Evolutionary conservation across 2,888 invertebrate species (phyloP).

Genomic region (Bibio marci): DNA sequence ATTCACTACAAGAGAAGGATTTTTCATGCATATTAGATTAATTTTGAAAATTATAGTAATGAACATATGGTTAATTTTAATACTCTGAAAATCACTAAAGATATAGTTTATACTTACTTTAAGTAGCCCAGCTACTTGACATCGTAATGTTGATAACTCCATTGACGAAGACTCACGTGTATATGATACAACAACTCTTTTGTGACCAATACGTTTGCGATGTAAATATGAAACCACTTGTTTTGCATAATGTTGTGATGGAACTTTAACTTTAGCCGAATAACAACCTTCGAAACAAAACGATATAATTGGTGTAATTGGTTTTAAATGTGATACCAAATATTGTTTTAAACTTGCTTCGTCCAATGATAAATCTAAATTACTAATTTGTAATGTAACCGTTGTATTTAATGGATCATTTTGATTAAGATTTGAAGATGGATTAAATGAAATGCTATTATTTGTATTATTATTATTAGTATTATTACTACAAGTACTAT

Average conservation of each 20-base stretch:
- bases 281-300: conserved; percentile 26
- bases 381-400: conserved; percentile 27
- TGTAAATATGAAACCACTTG: conserved; percentile 64
- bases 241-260: conserved; percentile 31
- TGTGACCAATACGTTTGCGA: conserved; percentile 61
- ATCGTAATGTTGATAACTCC: conserved; percentile 42
- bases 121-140: conserved; percentile 52
- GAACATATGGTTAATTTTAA: too few species aligned
- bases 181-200: conserved; percentile 58
- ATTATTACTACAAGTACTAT: too few species aligned
- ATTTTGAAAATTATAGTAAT: too few species aligned
- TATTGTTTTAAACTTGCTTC: conserved; percentile 24
- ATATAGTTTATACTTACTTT: conserved; percentile 32
- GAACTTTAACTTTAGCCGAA: conserved; percentile 28
- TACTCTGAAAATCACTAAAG: too few species aligned
- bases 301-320: conserved; percentile 27
- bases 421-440: too few species aligned
- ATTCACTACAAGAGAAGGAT: too few species aligned
- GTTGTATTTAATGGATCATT: neutral
- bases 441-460: too few species aligned
- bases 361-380: conserved; percentile 28
- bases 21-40: too few species aligned
- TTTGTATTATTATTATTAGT: too few species aligned
- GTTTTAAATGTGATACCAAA: conserved; percentile 24
- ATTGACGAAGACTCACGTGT: conserved; percentile 38